These are phyloP conservation scores for Artemisiospiza belli DNA, from an alignment of 2,113 vertebrate species.

Conservation along the genomic window DNA sequence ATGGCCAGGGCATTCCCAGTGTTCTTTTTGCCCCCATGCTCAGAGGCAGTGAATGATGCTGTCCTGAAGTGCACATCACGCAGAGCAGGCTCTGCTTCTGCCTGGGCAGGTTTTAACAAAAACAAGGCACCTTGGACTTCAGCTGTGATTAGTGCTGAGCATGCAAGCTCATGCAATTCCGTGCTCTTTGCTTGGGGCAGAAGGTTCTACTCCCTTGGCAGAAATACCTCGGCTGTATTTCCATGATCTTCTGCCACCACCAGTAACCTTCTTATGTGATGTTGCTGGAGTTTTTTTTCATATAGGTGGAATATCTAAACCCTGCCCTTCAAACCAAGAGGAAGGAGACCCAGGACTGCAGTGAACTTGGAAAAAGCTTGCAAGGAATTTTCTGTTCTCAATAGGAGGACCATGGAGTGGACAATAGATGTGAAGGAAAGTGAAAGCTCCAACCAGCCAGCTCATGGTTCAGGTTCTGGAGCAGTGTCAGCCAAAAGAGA, in stretches of 20 bases:
- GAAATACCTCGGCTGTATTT: background rate
- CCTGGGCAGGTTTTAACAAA: background rate
- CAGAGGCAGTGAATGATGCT: background rate
- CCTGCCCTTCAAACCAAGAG: background rate
- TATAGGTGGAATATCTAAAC: background rate
- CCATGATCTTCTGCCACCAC: background rate
- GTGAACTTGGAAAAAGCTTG: background rate
- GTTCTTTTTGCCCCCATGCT: background rate
- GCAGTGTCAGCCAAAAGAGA: background rate
- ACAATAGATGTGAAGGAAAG: background rate
- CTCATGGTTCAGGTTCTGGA: background rate
- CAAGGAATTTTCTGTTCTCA: background rate
- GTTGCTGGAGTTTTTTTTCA: background rate
- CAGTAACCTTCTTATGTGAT: background rate
- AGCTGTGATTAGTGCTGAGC: background rate
- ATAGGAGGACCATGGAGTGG: background rate
- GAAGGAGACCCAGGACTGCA: background rate
- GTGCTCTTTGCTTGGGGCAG: background rate
- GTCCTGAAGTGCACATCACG: accelerated
- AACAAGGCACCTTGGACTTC: background rate
- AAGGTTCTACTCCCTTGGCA: background rate
- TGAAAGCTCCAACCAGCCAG: background rate
- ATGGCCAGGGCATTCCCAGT: background rate
- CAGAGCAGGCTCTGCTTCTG: background rate
- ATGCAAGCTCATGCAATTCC: background rate